Base-by-base conservation (phyloP, 2,888 invertebrate species). In the Melitaea athalia region DNA sequence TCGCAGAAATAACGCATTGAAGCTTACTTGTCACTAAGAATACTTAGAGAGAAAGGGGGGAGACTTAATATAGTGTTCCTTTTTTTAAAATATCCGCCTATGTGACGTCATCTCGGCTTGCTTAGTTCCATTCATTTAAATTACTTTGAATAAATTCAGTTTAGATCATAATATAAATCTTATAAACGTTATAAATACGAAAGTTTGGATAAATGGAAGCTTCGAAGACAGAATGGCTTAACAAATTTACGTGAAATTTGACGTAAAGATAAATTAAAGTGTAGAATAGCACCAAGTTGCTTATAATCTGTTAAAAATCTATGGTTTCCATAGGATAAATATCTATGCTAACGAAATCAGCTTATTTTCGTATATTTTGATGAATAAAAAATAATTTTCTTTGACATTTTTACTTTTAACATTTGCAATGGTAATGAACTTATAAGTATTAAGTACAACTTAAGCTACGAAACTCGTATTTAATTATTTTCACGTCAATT, bases 1-100 rank as follows among this genome's bases (percentile, higher is more conserved):
- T 87, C 86, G 88, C 84, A 85, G 83, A 88, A 89, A 89, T 87
- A 88, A 89, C 84, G 76, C 80, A 78, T 77, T 84, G 78, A 57
- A 72, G 76, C 78, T 79, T 79, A 69, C 61, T 76, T 71, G 63
- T 67, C 61, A 57, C 68, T 70, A 71, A 70, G 59, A 70, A 50
- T 63, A n/a, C n/a, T n/a, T n/a, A n/a, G n/a, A n/a, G n/a, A n/a
- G n/a, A n/a, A n/a, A n/a, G n/a, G n/a, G 66, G 53, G 60, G 57
- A 15, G 61, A 66, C 63, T 66, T 63, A 66, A 69, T 63, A 59
- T 59, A 60, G 55, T 60, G 17, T 60, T 49, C 42, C 47, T 63
- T 67, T 59, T n/a, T 52, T 63, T 33, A 31, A 63, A 59, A 38
- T 24, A 3, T 38, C 38, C 31, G 12, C 43, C 11, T 57, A 12